Conservation (phyloP, 2,797 vertebrate species). For the Crenuchus spilurus region DNA sequence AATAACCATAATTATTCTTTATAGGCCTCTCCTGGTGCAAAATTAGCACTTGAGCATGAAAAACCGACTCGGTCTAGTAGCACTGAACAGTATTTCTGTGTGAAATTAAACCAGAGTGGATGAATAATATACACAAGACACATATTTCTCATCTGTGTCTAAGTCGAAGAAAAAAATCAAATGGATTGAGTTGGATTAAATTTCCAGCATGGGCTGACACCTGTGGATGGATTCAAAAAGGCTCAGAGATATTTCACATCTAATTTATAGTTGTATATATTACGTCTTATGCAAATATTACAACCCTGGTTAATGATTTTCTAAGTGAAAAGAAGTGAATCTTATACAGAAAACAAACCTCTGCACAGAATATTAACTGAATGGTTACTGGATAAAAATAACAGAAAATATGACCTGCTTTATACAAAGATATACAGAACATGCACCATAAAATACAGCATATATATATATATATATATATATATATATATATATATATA, state of each 20-base stretch:
- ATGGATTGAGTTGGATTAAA: constrained; percentile 18
- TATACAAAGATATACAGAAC: too few species aligned
- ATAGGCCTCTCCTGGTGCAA: not conserved
- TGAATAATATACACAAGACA: constrained; percentile 9
- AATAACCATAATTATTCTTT: constrained; percentile 22
- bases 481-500: too few species aligned
- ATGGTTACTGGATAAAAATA: too few species aligned
- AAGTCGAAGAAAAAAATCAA: constrained; percentile 16
- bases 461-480: too few species aligned
- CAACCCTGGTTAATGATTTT: too few species aligned
- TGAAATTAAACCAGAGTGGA: not conserved
- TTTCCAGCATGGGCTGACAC: constrained; percentile 10
- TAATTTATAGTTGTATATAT: not conserved
- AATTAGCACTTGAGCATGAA: constrained; percentile 12
- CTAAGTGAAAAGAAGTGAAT: too few species aligned
- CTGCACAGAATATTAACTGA: too few species aligned
- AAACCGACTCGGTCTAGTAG: not conserved
- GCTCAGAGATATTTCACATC: not conserved
- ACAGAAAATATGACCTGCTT: too few species aligned
- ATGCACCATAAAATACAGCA: too few species aligned
- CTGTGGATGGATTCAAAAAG: not conserved
- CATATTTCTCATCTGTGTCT: constrained; percentile 41
- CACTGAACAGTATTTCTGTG: not conserved
- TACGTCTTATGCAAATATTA: too few species aligned
- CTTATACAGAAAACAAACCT: too few species aligned